Evolutionary conservation across 2,888 invertebrate species (phyloP), one percentile per base, ranked within the genome.

Genomic region (Lepidocyrtinus sp.): DNA sequence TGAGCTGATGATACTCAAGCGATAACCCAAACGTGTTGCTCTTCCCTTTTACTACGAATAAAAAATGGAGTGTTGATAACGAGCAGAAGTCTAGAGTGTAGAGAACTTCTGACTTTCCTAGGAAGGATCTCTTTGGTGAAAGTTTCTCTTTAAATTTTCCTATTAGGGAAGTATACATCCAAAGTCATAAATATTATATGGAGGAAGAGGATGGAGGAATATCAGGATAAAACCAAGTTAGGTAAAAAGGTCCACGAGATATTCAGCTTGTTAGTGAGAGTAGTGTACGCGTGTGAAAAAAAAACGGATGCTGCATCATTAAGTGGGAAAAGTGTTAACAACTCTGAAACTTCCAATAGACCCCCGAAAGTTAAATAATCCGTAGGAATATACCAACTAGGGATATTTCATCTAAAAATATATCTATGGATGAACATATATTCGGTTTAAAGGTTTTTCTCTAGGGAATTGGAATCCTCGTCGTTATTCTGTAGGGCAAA

Each of bases 181-280:
- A 59, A 76, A 63, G 55, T 63, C 59, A 62, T 76, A 76, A 76
- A 76, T 70, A 64, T 76, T 76, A 64, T 50, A 76, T 70, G 70
- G 62, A 3, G 36, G 64, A 26, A 45, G 7, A 27, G 22, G 17
- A 68, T 68, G 46, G 72, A 72, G 64, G 72, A 25, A 68, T 50
- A n/a, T 15, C 17, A 17, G 15, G 5, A 25, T 26, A 19, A n/a
- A n/a, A n/a, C n/a, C n/a, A 3, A 26, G 27, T 65, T 3, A 9
- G 22, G 45, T 2, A 68, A 12, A 55, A 25, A 19, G n/a, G 46
- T 36, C n/a, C n/a, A 70, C 75, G n/a, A 36, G 36, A 36, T 36
- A 36, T 36, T 36, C 36, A 36, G 5, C 36, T 36, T 36, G 36
- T 36, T 36, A 36, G 36, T 36, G 36, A 36, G 36, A 36, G 36